These are phyloP conservation scores for Notocelia uddmanniana DNA, from an alignment of 2,888 invertebrate genomes.

Conservation along the genomic window DNA sequence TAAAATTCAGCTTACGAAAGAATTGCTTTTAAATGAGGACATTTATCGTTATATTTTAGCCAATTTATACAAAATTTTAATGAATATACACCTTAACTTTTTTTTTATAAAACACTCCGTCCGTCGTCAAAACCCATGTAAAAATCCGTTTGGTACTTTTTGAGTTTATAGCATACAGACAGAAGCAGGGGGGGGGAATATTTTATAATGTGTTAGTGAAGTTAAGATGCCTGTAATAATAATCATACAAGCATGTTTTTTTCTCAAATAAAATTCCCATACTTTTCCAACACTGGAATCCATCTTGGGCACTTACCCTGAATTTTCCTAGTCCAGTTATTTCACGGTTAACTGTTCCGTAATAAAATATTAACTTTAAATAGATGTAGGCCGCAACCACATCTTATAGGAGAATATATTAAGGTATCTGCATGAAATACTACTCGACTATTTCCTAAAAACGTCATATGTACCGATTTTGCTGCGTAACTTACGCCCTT, in stretches of 20 bases:
- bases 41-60: no score
- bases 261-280: background rate
- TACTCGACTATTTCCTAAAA: conserved; percentile 1
- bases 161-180: no score
- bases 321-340: conserved; percentile 20
- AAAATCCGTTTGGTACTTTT: no score
- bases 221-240: background rate
- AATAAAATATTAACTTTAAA: conserved; percentile 43
- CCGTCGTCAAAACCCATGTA: no score
- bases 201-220: no score
- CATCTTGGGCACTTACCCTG: background rate
- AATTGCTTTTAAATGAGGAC: no score
- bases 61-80: no score
- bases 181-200: no score
- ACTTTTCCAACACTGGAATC: background rate
- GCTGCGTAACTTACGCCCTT: background rate
- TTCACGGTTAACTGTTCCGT: conserved; percentile 30
- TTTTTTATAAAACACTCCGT: no score
- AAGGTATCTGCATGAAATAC: conserved; percentile 33
- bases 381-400: conserved; percentile 28
- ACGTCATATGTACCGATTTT: background rate
- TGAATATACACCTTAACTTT: no score
- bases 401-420: conserved; percentile 26
- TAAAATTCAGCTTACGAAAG: no score
- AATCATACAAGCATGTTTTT: background rate